phyloP scores from a whole-genome alignment of 1,140 invertebrate species.

The Conus ventricosus region DNA sequence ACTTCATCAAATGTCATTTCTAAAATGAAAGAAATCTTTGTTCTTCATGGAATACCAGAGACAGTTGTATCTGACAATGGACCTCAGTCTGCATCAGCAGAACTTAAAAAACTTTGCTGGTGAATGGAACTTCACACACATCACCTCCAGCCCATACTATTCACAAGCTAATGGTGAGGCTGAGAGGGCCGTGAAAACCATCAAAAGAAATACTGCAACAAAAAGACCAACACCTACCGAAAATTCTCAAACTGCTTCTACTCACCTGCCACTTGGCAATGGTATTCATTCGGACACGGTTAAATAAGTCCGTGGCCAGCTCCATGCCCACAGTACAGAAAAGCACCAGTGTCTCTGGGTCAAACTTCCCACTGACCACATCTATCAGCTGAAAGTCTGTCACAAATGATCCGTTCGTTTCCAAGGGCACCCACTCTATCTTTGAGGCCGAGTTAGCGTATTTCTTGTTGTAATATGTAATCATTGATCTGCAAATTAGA shows the following conservation, averaged over 20 bases:
- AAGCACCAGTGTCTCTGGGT: conserved; percentile 63
- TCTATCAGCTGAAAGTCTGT: conserved; percentile 83
- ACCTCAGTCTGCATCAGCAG: no score
- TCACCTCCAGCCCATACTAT: no score
- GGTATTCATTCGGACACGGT: conserved; percentile 76
- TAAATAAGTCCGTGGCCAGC: conserved; percentile 88
- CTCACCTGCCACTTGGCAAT: conserved; percentile 75
- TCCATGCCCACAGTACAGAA: conserved; percentile 76
- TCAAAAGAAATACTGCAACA: no score
- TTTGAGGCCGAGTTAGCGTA: conserved; percentile 75
- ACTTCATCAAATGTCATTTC: no score
- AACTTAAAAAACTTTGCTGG: no score
- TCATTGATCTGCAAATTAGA: conserved; percentile 41
- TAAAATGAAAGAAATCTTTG: no score
- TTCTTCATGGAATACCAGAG: no score
- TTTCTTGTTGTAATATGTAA: conserved; percentile 79
- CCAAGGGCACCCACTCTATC: conserved; percentile 79
- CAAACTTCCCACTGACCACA: conserved; percentile 78
- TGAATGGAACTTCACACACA: no score
- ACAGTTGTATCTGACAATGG: no score
- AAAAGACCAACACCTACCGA: no score
- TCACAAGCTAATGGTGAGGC: no score
- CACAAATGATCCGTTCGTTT: conserved; percentile 46
- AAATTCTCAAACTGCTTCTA: neutral
- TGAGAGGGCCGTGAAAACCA: no score